These are phyloP conservation scores for Manis pentadactyla DNA, from an alignment of 2,797 vertebrate species.

Conservation along the genomic window DNA sequence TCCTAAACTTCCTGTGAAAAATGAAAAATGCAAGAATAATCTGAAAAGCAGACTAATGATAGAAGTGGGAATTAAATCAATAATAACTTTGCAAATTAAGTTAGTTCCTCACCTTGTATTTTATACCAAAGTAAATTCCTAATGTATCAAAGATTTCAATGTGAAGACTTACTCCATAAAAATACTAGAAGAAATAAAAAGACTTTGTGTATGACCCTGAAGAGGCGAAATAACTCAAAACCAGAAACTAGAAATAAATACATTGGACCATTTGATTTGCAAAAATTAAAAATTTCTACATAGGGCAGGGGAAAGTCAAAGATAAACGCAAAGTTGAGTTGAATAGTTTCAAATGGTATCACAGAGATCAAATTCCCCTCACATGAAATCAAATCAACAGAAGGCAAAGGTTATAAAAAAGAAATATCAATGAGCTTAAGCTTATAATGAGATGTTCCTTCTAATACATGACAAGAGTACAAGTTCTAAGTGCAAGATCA, in stretches of 20 bases:
- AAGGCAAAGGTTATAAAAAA: constrained; percentile 6
- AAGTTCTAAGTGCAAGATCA: neutral
- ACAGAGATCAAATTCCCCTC: neutral
- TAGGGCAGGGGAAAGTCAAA: neutral
- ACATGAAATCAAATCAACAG: neutral
- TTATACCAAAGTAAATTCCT: constrained; percentile 51
- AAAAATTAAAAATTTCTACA: constrained; percentile 23
- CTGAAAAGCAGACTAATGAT: neutral
- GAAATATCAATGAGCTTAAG: neutral
- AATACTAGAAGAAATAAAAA: constrained; percentile 11
- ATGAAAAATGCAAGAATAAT: constrained; percentile 22
- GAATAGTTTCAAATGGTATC: neutral
- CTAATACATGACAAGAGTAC: neutral
- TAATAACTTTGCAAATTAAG: constrained; percentile 5
- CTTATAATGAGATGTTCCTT: neutral
- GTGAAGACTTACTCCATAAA: constrained; percentile 4
- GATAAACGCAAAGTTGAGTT: neutral
- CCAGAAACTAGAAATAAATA: constrained; percentile 34
- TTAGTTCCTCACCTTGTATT: neutral
- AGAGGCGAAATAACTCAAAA: neutral
- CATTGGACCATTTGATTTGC: neutral
- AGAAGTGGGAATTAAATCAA: neutral
- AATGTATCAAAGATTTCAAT: constrained; percentile 40
- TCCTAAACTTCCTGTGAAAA: constrained; percentile 48
- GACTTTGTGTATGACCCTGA: neutral